These are phyloP conservation scores for Campylomormyrus numenius DNA, from an alignment of 2,113 vertebrate species.

Conservation along the genomic window DNA sequence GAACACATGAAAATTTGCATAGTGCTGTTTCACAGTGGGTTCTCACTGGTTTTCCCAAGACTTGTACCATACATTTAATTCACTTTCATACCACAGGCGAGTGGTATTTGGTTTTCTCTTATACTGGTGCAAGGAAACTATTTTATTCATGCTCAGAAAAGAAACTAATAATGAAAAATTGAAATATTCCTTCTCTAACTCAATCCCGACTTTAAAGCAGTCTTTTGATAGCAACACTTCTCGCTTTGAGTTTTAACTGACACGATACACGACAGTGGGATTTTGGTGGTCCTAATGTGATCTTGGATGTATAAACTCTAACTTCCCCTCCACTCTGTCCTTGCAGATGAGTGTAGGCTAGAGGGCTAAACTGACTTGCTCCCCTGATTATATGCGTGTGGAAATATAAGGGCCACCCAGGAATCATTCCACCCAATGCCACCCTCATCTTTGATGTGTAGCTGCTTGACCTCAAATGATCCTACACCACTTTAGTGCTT, in stretches of 20 bases:
- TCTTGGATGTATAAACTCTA: background rate
- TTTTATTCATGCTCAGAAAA: no score
- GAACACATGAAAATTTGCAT: no score
- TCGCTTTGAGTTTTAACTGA: background rate
- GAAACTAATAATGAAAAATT: no score
- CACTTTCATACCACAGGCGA: no score
- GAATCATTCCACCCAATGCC: slow-evolving; percentile 88
- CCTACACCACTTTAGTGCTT: background rate
- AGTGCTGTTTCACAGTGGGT: no score
- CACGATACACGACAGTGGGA: background rate
- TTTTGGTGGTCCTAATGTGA: background rate
- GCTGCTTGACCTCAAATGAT: slow-evolving; percentile 84
- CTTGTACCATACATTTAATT: no score
- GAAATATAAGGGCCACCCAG: slow-evolving; percentile 78
- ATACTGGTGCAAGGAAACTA: no score
- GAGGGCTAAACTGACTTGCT: slow-evolving; percentile 84
- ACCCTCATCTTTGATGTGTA: slow-evolving; percentile 91
- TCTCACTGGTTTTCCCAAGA: no score
- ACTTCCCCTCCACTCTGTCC: slow-evolving; percentile 19
- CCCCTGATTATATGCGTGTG: slow-evolving; percentile 83
- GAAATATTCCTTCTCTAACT: no score
- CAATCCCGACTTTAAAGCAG: no score
- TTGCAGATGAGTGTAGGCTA: slow-evolving; percentile 92
- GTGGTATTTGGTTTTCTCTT: no score
- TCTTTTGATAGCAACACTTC: background rate